Base-by-base conservation (phyloP, 2,888 invertebrate species). In the Hecatera dysodea region DNA sequence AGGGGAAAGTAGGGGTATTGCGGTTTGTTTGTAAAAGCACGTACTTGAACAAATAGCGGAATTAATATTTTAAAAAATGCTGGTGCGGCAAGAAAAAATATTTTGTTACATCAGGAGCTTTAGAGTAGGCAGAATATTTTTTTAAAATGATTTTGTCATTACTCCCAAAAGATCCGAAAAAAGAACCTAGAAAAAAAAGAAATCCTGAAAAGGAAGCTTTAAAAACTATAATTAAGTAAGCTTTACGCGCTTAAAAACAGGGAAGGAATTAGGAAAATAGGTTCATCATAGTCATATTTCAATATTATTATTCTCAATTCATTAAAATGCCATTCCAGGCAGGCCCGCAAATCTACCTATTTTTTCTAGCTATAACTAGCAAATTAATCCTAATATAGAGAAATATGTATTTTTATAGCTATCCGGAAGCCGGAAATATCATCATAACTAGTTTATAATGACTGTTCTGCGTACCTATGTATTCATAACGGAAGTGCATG, bases 371-470 rank as follows among this genome's bases (percentile, higher is more conserved):
- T 11, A 15, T 52, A 36, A 27, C 33, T 15, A 22, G 11, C 17
- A 6, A 17, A 60, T 60, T 36, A 39, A 22, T 27, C 42, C 22
- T 42, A 1, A 17, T n/a, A 29, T 17, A 36, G 27, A 42, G 0
- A 36, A 42, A 27, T 8, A 8, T 33, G 33, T 61, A 52, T 57
- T 61, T 61, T 76, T 42, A 71, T 22, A 42, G 39, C 1, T 22
- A 62, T 57, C 39, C 52, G 52, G 62, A 71, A 64, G 7, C 50
- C 36, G 72, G 78, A 78, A 61, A 46, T 63, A 63, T 53, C n/a
- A 63, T 63, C 8, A 48, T 27, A 50, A 50, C 39, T n/a, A 63
- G 17, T 64, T 19, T 24, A 44, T 22, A 61, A 46, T 46, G 1
- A 19, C 24, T 8, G 11, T 27, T 67, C 39, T 53, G 17, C 8